Conservation (phyloP, 1,140 invertebrate genomes). For the Eumeta japonica region DNA sequence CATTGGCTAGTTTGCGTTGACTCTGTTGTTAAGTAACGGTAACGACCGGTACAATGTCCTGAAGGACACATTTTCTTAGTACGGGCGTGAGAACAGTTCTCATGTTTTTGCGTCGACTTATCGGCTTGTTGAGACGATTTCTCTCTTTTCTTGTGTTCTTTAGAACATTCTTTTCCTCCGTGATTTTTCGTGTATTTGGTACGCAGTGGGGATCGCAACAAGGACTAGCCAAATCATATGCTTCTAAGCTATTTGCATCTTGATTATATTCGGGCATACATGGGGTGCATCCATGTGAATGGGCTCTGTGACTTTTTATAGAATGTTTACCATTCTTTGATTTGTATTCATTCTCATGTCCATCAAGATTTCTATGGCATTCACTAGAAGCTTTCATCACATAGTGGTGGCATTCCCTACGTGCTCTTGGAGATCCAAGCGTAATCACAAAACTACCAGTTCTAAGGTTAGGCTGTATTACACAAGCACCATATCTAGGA, state of each 20-base stretch:
- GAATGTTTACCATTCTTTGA: slow-evolving; percentile 27
- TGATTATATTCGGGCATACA: slow-evolving; percentile 65
- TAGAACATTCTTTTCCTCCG: slow-evolving; percentile 63
- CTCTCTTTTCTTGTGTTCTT: slow-evolving; percentile 61
- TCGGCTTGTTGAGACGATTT: slow-evolving; percentile 41
- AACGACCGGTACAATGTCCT: slow-evolving; percentile 38
- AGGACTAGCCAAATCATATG: slow-evolving; percentile 78
- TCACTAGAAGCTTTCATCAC: slow-evolving; percentile 63
- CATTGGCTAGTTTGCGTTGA: slow-evolving; percentile 71
- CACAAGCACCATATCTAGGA: slow-evolving; percentile 64
- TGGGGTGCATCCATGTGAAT: slow-evolving; percentile 71
- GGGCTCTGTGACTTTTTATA: slow-evolving; percentile 40
- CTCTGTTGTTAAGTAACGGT: slow-evolving; percentile 57
- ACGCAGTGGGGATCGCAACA: slow-evolving; percentile 83
- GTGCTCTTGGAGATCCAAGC: slow-evolving; percentile 64
- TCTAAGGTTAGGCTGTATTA: slow-evolving; percentile 61
- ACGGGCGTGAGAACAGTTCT: slow-evolving; percentile 33
- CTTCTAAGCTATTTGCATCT: slow-evolving; percentile 75
- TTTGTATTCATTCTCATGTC: slow-evolving; percentile 18
- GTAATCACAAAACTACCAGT: slow-evolving; percentile 69
- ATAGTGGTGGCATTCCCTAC: slow-evolving; percentile 65
- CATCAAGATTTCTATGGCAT: slow-evolving; percentile 30
- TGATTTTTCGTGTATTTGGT: slow-evolving; percentile 66
- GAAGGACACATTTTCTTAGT: slow-evolving; percentile 42
- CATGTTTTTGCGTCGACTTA: slow-evolving; percentile 45